Evolutionary conservation across 2,888 invertebrate genomes (phyloP).

Genomic region (Nemurella pictetii): DNA sequence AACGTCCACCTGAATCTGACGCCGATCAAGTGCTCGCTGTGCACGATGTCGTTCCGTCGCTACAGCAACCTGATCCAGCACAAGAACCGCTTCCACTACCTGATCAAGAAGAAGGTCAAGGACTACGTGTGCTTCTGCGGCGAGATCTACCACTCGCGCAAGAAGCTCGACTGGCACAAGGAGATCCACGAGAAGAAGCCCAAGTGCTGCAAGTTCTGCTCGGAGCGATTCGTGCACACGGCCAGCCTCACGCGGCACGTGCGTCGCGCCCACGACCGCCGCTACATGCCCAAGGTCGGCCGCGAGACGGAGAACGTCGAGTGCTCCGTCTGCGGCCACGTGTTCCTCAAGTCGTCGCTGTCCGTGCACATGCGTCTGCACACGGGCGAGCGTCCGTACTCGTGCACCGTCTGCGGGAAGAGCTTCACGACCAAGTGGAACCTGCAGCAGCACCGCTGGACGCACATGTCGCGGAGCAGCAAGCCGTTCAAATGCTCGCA

Average conservation of each 20-base stretch:
- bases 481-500: constrained; percentile 84
- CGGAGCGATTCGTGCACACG: constrained; percentile 83
- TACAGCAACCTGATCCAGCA: constrained; percentile 86
- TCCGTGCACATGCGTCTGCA: constrained; percentile 81
- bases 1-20: constrained; percentile 80
- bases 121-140: constrained; percentile 80
- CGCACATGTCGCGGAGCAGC: constrained; percentile 78
- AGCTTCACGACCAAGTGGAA: constrained; percentile 89
- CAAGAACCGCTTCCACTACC: constrained; percentile 75
- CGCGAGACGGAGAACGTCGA: constrained; percentile 67
- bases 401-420: constrained; percentile 82
- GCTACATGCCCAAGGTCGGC: constrained; percentile 66
- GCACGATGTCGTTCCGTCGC: constrained; percentile 77
- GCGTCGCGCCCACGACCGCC: constrained; percentile 75
- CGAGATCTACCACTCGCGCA: constrained; percentile 78
- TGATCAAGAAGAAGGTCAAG: constrained; percentile 69
- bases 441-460: constrained; percentile 86
- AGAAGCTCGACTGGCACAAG: constrained; percentile 82
- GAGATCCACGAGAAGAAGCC: constrained; percentile 83
- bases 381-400: constrained; percentile 73
- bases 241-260: constrained; percentile 83
- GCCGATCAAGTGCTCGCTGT: constrained; percentile 78
- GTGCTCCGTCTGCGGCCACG: constrained; percentile 77
- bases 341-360: constrained; percentile 77
- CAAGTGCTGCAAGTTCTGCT: constrained; percentile 81